Evolutionary conservation across 2,888 invertebrate genomes (phyloP).

Genomic region (Sycophila texana): DNA sequence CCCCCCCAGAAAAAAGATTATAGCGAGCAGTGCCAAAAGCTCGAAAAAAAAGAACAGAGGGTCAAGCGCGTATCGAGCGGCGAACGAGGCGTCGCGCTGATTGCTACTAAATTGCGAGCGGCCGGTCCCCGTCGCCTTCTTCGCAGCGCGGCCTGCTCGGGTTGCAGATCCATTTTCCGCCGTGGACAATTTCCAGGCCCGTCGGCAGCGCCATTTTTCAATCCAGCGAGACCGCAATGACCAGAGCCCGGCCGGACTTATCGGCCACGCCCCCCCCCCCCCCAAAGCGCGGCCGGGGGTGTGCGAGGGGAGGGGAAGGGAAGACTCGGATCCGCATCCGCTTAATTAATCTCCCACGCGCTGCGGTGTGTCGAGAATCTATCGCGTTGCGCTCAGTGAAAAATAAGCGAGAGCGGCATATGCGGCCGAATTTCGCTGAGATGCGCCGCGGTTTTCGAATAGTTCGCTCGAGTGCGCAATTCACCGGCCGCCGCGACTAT

Average conservation of each 20-base stretch:
- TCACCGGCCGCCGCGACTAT: too few species aligned
- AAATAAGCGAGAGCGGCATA: background rate
- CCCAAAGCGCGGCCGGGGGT: too few species aligned
- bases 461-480: too few species aligned
- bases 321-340: conserved; percentile 38
- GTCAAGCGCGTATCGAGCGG: background rate
- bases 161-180: conserved; percentile 46
- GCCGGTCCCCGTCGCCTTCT: conserved; percentile 58
- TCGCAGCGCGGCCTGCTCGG: conserved; percentile 35
- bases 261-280: too few species aligned
- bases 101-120: conserved; percentile 73
- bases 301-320: background rate
- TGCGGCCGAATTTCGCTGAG: too few species aligned
- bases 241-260: conserved; percentile 15
- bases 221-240: conserved; percentile 58
- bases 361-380: background rate
- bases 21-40: conserved; percentile 9
- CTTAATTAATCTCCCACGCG: conserved; percentile 47
- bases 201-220: conserved; percentile 63
- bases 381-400: background rate
- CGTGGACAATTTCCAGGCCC: conserved; percentile 65
- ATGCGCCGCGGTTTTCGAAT: too few species aligned
- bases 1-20: background rate
- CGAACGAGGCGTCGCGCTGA: conserved; percentile 63
- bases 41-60: conserved; percentile 30